A percentile compares a stretch with the other conserved stretches of the same genome.
Conservation (phyloP, 2,888 invertebrate species). For the Hydroisotoma schaefferi region DNA sequence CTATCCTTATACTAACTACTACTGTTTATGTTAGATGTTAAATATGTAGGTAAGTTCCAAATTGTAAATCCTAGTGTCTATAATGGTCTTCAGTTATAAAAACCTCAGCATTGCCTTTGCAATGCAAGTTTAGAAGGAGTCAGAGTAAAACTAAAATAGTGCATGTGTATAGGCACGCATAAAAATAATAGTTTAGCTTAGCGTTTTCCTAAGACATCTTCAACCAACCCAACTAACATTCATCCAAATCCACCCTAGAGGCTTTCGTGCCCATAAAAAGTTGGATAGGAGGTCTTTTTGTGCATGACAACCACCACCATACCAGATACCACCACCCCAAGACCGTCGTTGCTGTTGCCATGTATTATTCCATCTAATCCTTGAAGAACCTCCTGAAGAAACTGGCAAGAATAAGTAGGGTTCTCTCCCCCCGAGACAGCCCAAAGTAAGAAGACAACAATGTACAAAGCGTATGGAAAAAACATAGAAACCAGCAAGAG, state of each 20-base stretch:
- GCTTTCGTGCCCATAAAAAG: conserved; percentile 47
- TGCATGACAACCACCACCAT: conserved; percentile 38
- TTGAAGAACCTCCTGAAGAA: not conserved
- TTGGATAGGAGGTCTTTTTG: conserved; percentile 49
- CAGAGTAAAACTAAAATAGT: not conserved
- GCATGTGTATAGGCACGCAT: conserved; percentile 4
- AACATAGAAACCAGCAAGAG: not conserved
- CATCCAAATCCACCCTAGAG: conserved; percentile 43
- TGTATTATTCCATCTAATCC: conserved; percentile 11
- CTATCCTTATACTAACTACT: too few relatives aligned
- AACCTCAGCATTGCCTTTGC: not conserved
- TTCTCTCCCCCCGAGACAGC: not conserved
- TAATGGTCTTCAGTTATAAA: conserved; percentile 3
- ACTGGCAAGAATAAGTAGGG: too few relatives aligned
- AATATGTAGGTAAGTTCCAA: too few relatives aligned
- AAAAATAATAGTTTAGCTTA: not conserved
- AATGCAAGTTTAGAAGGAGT: conserved; percentile 1
- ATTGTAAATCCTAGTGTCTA: too few relatives aligned
- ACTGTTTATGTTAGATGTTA: too few relatives aligned
- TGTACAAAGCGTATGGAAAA: not conserved
- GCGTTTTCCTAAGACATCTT: conserved; percentile 2
- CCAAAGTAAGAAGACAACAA: conserved; percentile 2
- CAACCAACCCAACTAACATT: not conserved
- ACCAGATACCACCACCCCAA: too few relatives aligned
- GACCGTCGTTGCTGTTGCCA: conserved; percentile 30